Percentiles rank a stretch among this genome's conserved stretches.
Evolutionary conservation across 92 coral and sea anemone species (phyloP).

Genomic region (Heliopora coerulea): DNA sequence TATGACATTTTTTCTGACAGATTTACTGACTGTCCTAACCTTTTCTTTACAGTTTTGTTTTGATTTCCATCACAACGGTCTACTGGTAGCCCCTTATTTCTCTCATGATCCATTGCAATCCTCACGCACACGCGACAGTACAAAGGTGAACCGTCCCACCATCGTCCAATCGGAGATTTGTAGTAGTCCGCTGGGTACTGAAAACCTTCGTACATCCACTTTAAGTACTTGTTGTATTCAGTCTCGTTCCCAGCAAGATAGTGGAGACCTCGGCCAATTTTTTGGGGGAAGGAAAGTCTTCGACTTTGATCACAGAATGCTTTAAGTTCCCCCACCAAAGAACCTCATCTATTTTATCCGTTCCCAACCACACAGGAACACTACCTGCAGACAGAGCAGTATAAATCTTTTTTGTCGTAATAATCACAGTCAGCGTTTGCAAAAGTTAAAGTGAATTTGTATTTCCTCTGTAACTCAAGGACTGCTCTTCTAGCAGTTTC

Average conservation of each 20-base stretch:
- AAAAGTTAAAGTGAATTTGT: conserved; percentile 87
- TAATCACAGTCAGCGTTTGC: conserved; percentile 95
- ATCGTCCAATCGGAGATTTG: conserved; percentile 79
- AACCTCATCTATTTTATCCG: conserved; percentile 91
- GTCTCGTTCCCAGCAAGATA: conserved; percentile 76
- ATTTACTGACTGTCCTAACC: no score
- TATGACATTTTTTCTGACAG: background rate
- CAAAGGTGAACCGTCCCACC: conserved; percentile 94
- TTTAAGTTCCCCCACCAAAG: conserved; percentile 81
- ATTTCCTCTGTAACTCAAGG: conserved; percentile 70
- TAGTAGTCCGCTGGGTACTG: conserved; percentile 63
- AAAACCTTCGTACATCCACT: conserved; percentile 92
- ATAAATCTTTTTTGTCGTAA: conserved; percentile 81
- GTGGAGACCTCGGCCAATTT: conserved; percentile 66
- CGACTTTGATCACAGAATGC: conserved; percentile 81
- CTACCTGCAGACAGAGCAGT: conserved; percentile 90
- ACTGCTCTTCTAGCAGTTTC: conserved; percentile 56
- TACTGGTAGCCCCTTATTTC: conserved; percentile 81
- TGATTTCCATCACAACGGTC: conserved; percentile 58
- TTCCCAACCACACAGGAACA: conserved; percentile 94
- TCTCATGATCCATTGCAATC: conserved; percentile 71
- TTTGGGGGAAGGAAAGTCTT: conserved; percentile 83
- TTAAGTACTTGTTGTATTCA: conserved; percentile 82
- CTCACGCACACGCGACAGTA: conserved; percentile 97
- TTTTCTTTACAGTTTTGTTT: conserved; percentile 3